phyloP scores from a whole-genome alignment of 2,888 invertebrate species.

The Spisula solida region DNA sequence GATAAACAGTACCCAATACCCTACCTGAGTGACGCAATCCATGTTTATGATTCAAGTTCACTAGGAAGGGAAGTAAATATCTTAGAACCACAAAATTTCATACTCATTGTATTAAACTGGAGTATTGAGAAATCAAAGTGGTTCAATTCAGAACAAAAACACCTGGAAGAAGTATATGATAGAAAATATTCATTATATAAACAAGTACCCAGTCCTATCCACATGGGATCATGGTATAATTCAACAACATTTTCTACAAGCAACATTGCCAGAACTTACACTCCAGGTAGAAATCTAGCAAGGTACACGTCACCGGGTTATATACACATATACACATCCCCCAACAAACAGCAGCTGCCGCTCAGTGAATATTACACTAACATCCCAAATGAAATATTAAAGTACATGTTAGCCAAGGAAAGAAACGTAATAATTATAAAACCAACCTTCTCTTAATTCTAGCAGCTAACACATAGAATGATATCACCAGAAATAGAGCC shows the following conservation, averaged over 20 bases:
- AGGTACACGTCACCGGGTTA: not conserved
- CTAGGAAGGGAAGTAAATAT: no score
- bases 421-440: not conserved
- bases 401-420: not conserved
- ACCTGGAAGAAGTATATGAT: no score
- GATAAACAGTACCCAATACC: no score
- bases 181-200: not conserved
- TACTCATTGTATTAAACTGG: no score
- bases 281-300: not conserved
- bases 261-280: not conserved
- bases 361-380: not conserved
- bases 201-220: not conserved
- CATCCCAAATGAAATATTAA: not conserved
- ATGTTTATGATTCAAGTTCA: no score
- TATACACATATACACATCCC: no score
- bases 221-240: not conserved
- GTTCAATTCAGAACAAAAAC: no score
- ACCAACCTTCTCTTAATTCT: conserved; percentile 35
- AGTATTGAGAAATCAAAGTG: no score
- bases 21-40: no score
- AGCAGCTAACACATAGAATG: conserved; percentile 41
- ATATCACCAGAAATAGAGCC: conserved; percentile 44
- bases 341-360: not conserved
- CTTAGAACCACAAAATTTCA: no score
- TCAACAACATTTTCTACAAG: not conserved